Evolutionary conservation across 2,113 vertebrate species (phyloP).

Genomic region (Smithornis capensis): DNA sequence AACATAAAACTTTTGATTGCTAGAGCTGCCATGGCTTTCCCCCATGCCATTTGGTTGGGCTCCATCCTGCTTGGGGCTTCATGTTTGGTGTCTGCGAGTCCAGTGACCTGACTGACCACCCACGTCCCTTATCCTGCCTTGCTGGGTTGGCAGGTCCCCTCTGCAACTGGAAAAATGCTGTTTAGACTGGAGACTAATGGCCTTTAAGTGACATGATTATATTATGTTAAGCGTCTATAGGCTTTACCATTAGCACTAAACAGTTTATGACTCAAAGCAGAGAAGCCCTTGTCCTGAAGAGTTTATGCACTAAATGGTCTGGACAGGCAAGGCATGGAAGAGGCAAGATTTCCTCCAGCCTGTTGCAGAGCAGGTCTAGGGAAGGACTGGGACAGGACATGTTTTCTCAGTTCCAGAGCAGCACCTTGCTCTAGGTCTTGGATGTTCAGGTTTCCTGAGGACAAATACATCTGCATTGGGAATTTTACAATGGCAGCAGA

Average conservation of each 20-base stretch:
- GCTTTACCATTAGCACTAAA: slow-evolving; percentile 64
- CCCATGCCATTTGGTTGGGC: fast-evolving
- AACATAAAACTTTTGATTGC: neutral
- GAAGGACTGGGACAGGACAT: neutral
- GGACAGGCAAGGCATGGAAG: neutral
- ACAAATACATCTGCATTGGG: neutral
- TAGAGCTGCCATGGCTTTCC: neutral
- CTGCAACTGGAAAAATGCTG: slow-evolving; percentile 27
- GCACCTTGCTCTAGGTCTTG: neutral
- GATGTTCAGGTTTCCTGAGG: neutral
- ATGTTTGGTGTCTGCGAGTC: neutral
- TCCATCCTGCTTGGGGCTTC: neutral
- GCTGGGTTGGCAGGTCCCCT: neutral
- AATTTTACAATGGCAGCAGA: neutral
- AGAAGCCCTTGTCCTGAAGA: slow-evolving; percentile 35
- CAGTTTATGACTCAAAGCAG: slow-evolving; percentile 64
- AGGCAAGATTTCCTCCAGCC: neutral
- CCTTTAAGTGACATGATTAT: slow-evolving; percentile 58
- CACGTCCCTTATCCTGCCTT: neutral
- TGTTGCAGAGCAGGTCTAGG: neutral
- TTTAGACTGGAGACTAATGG: slow-evolving; percentile 60
- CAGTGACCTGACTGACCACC: slow-evolving; percentile 1
- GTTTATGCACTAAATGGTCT: neutral
- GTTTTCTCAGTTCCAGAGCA: neutral
- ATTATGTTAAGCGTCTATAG: slow-evolving; percentile 65